These are phyloP conservation scores for Orius insidiosus DNA, from an alignment of 1,140 invertebrate genomes.

Conservation along the genomic window DNA sequence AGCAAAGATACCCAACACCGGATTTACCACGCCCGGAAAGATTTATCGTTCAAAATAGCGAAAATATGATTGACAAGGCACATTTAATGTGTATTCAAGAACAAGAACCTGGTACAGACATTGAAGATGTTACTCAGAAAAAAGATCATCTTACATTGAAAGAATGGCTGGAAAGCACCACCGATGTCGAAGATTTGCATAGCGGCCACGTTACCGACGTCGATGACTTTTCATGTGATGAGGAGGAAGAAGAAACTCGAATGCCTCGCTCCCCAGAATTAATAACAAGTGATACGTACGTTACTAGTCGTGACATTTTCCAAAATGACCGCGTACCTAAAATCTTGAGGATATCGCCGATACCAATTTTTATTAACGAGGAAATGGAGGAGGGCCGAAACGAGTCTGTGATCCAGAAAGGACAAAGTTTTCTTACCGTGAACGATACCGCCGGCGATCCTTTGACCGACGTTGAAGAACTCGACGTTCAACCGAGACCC, in stretches of 20 bases:
- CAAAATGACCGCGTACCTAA: conserved; percentile 8
- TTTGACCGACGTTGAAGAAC: conserved; percentile 10
- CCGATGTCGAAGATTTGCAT: conserved; percentile 35
- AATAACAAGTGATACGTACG: conserved; percentile 18
- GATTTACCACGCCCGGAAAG: conserved; percentile 22
- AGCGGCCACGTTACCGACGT: conserved; percentile 27
- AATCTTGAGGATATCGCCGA: conserved; percentile 16
- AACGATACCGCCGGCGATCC: conserved; percentile 1
- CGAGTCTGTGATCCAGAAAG: too few relatives aligned
- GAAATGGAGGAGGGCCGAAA: conserved; percentile 32
- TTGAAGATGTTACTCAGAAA: conserved; percentile 29
- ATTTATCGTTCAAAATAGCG: conserved; percentile 21
- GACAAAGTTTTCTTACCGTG: too few relatives aligned
- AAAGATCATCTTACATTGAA: conserved; percentile 8
- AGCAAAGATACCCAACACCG: conserved; percentile 18
- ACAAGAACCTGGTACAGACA: conserved; percentile 27
- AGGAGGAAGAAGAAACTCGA: neutral
- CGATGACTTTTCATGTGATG: neutral
- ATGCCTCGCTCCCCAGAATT: neutral
- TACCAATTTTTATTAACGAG: conserved; percentile 22
- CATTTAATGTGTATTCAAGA: conserved; percentile 11
- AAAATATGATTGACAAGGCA: conserved; percentile 18
- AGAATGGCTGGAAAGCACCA: conserved; percentile 19
- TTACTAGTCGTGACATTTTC: conserved; percentile 16
- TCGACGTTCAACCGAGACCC: too few relatives aligned